phyloP scores from a whole-genome alignment of 2,797 vertebrate species.

The Chloroceryle amazona region DNA sequence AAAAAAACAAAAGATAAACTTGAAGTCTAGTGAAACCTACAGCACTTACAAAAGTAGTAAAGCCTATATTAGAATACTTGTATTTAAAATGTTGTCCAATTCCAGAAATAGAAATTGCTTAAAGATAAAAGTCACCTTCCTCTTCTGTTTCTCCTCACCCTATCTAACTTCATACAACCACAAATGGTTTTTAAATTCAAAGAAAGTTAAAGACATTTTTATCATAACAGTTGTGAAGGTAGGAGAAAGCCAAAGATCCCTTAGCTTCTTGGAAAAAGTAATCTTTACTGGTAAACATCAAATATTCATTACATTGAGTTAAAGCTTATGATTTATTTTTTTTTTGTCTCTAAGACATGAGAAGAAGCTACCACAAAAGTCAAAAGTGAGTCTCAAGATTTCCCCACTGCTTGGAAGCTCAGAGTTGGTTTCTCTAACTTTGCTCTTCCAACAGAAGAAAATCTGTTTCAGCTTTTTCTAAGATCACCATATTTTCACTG shows the following conservation, averaged over 20 bases:
- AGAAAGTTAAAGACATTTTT: background rate
- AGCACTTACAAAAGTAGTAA: background rate
- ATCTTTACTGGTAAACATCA: background rate
- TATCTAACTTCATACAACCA: background rate
- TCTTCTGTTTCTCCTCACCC: background rate
- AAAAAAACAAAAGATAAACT: background rate
- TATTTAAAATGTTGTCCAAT: background rate
- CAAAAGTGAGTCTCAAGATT: background rate
- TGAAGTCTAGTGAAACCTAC: background rate
- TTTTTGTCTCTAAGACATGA: background rate
- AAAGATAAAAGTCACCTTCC: background rate
- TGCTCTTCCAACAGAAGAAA: background rate
- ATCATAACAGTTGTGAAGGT: background rate
- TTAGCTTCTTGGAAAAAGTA: background rate
- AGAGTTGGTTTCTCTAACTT: background rate
- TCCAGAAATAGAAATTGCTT: background rate
- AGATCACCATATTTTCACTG: background rate
- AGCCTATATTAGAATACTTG: background rate
- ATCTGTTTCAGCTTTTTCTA: background rate
- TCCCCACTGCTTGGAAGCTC: background rate
- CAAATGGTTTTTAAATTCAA: background rate
- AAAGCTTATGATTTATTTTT: background rate
- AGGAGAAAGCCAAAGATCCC: background rate
- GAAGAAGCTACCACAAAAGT: background rate
- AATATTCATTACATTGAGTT: background rate